Evolutionary conservation across 2,888 invertebrate genomes (phyloP).

Genomic region (Ctena decussata): DNA sequence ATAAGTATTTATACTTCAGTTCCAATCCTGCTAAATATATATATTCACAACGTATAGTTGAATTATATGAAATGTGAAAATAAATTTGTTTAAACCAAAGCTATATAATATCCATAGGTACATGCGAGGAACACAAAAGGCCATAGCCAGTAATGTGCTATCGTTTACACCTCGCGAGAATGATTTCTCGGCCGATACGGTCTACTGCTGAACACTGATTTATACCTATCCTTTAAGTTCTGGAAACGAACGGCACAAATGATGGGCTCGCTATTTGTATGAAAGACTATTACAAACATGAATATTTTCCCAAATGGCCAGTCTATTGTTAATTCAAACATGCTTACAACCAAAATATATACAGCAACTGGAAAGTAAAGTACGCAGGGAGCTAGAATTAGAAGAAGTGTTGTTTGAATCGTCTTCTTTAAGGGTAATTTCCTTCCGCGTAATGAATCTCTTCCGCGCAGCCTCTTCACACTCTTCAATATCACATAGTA

Average conservation of each 20-base stretch:
- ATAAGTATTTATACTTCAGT: too few species aligned
- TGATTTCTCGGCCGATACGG: too few species aligned
- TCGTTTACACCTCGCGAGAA: too few species aligned
- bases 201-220: too few species aligned
- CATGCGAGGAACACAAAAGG: too few species aligned
- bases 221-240: neutral
- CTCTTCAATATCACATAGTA: neutral
- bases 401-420: neutral
- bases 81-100: too few species aligned
- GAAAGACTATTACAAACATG: neutral
- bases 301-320: constrained; percentile 1
- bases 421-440: neutral
- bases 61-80: too few species aligned
- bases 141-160: too few species aligned
- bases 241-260: neutral
- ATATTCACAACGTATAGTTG: too few species aligned
- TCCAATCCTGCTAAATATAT: too few species aligned
- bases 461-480: neutral
- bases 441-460: neutral
- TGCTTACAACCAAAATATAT: neutral
- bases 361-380: neutral
- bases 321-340: neutral
- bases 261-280: neutral
- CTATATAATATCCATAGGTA: too few species aligned
- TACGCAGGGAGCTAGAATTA: neutral